Conservation (phyloP, 2,797 vertebrate genomes). For the Lepidocolaptes lacrymiger region DNA sequence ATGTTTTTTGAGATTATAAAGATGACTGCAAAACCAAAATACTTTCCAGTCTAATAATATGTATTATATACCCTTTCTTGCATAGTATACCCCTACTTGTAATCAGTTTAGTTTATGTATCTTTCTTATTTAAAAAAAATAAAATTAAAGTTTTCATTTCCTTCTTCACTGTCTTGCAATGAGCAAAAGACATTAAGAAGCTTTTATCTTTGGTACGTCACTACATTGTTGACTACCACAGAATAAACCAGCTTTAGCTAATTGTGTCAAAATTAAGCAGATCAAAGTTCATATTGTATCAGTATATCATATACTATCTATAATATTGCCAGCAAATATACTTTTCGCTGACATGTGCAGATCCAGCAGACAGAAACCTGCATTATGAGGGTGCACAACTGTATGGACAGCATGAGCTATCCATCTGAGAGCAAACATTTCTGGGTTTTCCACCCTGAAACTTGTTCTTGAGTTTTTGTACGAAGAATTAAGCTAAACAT, state of each 20-base stretch:
- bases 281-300: neutral
- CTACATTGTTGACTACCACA: neutral
- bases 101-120: slow-evolving; percentile 24
- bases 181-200: neutral
- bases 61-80: neutral
- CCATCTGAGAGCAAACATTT: neutral
- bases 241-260: neutral
- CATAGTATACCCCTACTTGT: neutral
- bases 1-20: slow-evolving; percentile 35
- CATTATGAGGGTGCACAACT: neutral
- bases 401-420: neutral
- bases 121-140: neutral
- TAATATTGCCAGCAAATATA: neutral
- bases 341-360: neutral
- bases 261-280: neutral
- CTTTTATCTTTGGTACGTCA: neutral
- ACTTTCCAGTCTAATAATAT: neutral
- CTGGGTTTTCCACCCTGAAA: neutral
- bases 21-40: slow-evolving; percentile 5
- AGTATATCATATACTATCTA: neutral
- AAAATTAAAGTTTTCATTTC: neutral
- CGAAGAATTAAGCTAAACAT: neutral
- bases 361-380: neutral
- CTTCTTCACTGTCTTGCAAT: neutral
- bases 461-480: neutral